Percentiles rank a stretch among this genome's conserved stretches.
Evolutionary conservation across 2,888 invertebrate genomes (phyloP).

Genomic region (Leptopilina drosophilae): DNA sequence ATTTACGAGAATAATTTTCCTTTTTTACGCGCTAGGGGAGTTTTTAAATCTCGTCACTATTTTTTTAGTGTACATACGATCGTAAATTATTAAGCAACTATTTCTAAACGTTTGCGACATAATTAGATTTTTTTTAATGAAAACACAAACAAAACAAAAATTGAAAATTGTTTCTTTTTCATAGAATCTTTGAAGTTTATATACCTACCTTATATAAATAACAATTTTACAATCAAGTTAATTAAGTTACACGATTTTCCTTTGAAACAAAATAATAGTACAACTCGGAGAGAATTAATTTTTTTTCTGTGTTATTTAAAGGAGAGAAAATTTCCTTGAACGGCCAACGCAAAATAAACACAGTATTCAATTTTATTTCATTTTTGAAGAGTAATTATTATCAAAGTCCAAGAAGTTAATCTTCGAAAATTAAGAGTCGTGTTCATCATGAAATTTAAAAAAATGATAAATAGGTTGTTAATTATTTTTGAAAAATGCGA

Average conservation of each 20-base stretch:
- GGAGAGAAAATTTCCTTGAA: background rate
- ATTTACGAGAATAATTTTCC: background rate
- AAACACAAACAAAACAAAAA: background rate
- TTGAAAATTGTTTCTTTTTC: background rate
- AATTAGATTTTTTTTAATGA: background rate
- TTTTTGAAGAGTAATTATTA: background rate
- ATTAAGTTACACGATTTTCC: background rate
- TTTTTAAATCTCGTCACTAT: conserved; percentile 1
- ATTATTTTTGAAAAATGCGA: too few species aligned
- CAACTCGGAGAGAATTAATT: background rate
- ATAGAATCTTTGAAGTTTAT: conserved; percentile 1
- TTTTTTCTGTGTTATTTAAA: background rate
- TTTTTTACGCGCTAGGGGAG: conserved; percentile 3
- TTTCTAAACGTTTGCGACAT: conserved; percentile 3
- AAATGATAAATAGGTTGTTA: background rate
- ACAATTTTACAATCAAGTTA: conserved; percentile 4
- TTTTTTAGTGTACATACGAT: background rate
- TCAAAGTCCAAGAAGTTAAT: conserved; percentile 1
- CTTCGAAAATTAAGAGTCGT: background rate
- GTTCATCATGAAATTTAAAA: background rate
- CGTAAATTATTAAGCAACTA: conserved; percentile 21
- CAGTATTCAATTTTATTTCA: background rate
- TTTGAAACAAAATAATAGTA: background rate
- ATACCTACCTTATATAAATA: conserved; percentile 10
- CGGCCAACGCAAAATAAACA: background rate